A percentile compares a stretch with the other conserved stretches of the same genome.
Evolutionary conservation across 92 coral and sea anemone species (phyloP).

Genomic region (Umimayanthus chanpuru): DNA sequence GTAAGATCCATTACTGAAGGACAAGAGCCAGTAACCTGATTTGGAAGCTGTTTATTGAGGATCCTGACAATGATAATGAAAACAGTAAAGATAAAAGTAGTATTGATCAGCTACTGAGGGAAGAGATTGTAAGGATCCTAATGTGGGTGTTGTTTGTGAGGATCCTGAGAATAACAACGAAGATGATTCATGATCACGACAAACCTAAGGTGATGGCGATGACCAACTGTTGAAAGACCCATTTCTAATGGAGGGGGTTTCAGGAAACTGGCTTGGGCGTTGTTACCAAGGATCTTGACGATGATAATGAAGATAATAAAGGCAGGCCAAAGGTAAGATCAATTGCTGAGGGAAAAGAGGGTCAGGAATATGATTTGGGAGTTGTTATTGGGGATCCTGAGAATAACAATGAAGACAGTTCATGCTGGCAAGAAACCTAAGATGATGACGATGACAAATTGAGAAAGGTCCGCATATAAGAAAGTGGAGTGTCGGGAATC

Average conservation of each 20-base stretch:
- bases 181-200: neutral
- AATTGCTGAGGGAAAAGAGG: neutral
- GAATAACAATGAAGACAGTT: neutral
- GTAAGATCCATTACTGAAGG: neutral
- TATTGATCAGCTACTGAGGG: too few species aligned
- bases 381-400: neutral
- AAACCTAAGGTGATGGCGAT: neutral
- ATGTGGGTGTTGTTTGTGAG: neutral
- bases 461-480: neutral
- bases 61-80: slow-evolving; percentile 78
- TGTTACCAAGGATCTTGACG: slow-evolving; percentile 38
- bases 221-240: neutral
- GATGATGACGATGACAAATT: too few species aligned
- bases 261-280: slow-evolving; percentile 73
- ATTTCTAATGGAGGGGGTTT: neutral
- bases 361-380: neutral
- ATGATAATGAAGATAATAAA: slow-evolving; percentile 30
- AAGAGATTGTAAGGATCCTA: neutral
- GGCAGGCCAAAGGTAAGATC: slow-evolving; percentile 85
- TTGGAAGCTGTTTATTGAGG: slow-evolving; percentile 78
- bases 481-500: neutral
- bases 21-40: slow-evolving; percentile 62
- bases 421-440: too few species aligned
- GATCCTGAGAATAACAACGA: neutral
- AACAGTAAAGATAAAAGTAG: slow-evolving; percentile 37